A percentile compares a stretch with the other conserved stretches of the same genome.
phyloP scores from a whole-genome alignment of 2,113 vertebrate species.

The Myotis lucifugus region DNA sequence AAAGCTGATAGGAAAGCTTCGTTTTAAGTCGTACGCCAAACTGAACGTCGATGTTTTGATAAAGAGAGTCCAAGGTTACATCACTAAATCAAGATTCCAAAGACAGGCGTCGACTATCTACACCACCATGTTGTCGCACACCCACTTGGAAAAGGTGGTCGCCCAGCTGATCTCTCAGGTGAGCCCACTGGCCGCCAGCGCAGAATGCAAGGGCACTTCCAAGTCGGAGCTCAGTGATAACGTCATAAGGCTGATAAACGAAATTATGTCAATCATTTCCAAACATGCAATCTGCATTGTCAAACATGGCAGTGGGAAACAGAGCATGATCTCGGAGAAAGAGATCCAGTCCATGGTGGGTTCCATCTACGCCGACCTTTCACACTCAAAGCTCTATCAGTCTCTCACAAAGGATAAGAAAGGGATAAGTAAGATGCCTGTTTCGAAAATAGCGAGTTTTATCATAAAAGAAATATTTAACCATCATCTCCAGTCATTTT shows the following conservation, averaged over 20 bases:
- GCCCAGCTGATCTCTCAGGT: slow-evolving; percentile 70
- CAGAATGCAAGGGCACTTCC: not conserved
- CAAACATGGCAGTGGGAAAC: slow-evolving; percentile 69
- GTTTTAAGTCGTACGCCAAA: slow-evolving; percentile 42
- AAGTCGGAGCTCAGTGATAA: slow-evolving; percentile 56
- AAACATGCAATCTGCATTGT: slow-evolving; percentile 73
- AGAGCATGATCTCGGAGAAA: slow-evolving; percentile 72
- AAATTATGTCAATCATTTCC: slow-evolving; percentile 77
- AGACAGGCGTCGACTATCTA: slow-evolving; percentile 67
- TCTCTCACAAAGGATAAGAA: slow-evolving; percentile 68
- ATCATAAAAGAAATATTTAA: slow-evolving; percentile 79
- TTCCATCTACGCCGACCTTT: slow-evolving; percentile 74
- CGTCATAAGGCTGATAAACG: slow-evolving; percentile 67
- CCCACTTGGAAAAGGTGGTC: slow-evolving; percentile 74
- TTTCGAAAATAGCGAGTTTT: slow-evolving; percentile 75
- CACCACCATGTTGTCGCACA: slow-evolving; percentile 67
- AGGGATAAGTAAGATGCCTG: slow-evolving; percentile 58
- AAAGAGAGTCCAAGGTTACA: slow-evolving; percentile 48
- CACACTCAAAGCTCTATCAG: slow-evolving; percentile 53
- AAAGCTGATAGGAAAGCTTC: slow-evolving; percentile 52
- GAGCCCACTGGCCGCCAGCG: not conserved
- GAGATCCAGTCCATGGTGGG: slow-evolving; percentile 71
- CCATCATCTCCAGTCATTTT: slow-evolving; percentile 75
- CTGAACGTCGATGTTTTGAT: slow-evolving; percentile 62
- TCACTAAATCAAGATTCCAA: slow-evolving; percentile 58